Evolutionary conservation across 2,797 vertebrate genomes (phyloP), one percentile per base, ranked within the genome.

Genomic region (Crenuchus spilurus): DNA sequence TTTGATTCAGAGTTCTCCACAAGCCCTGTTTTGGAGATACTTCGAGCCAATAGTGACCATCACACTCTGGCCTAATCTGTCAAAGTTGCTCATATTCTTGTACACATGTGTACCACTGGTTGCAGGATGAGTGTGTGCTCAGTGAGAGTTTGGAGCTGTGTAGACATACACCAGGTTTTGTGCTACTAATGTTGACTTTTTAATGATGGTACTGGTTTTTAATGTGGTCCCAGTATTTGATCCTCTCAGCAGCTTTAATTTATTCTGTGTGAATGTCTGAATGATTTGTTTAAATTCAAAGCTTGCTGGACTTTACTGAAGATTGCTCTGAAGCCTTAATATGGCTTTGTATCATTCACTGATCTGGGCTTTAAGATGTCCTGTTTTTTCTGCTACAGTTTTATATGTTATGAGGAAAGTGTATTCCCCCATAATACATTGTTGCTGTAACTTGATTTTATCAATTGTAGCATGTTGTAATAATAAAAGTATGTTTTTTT

Each of bases 401-500:
- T 37, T 46, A 14, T 55, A 55, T 57, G 24, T 64, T 42, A 33
- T 62, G 41, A 22, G 26, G 63, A 46, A n/a, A 35, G 2, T 58
- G 9, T 20, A n/a, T 37, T 65, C n/a, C 9, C 46, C 8, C 5
- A 51, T 37, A 9, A 79, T 33, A 24, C 66, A 44, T 31, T 33
- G 33, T 54, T 65, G 13, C 35, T 66, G 66, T 62, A 10, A 44
- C 48, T 16, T 46, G 54, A 61, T 71, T 46, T 64, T 64, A 51
- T 55, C 37, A 48, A 61, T 31, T 75, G 61, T 67, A 75, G 72
- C 69, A 75, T 75, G 63, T 66, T 79, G 64, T 48, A 75, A 75
- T 75, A 79, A 75, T 75, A 79, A 79, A 78, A 71, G 3, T 22
- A 24, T 58, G 44, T 52, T 75, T 79, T 70, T 74, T 13, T 66